phyloP scores from a whole-genome alignment of 2,797 vertebrate species.

The Parauchenoglanis ngamensis region DNA sequence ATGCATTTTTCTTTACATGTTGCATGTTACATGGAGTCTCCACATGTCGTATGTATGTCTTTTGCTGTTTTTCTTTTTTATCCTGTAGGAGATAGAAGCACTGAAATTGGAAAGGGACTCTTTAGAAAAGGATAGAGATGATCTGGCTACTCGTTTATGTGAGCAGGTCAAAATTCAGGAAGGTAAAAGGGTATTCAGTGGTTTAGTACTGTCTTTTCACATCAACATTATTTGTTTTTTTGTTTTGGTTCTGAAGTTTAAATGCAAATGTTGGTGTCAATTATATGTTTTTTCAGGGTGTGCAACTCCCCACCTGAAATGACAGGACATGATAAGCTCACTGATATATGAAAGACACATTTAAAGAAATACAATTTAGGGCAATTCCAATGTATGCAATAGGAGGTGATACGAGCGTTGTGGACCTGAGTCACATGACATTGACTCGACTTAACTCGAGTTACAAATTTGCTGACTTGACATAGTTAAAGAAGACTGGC shows the following conservation, averaged over 20 bases:
- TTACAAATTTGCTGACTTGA: not conserved
- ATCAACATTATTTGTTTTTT: not conserved
- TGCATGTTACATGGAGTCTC: not conserved
- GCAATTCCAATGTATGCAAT: not conserved
- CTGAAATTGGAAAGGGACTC: constrained; percentile 64
- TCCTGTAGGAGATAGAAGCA: constrained; percentile 61
- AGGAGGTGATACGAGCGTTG: not conserved
- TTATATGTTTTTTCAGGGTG: not conserved
- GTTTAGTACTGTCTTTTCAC: not conserved
- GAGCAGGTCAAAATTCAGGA: constrained; percentile 68
- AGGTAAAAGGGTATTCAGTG: constrained; percentile 57
- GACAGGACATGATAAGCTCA: not conserved
- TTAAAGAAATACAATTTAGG: not conserved
- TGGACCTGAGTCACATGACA: not conserved
- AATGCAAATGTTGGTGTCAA: not conserved
- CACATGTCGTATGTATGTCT: not conserved
- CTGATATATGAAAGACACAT: not conserved
- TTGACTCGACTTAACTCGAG: not conserved
- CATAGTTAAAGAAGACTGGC: not conserved
- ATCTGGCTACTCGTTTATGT: constrained; percentile 57
- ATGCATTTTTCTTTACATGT: not conserved
- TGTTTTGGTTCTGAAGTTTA: not conserved
- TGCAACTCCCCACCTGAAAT: not conserved
- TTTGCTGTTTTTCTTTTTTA: constrained; percentile 22
- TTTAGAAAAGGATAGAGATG: constrained; percentile 67